Evolutionary conservation across 2,888 invertebrate species (phyloP), one percentile per base, ranked within the genome.

Genomic region (Amphimallon solstitiale): DNA sequence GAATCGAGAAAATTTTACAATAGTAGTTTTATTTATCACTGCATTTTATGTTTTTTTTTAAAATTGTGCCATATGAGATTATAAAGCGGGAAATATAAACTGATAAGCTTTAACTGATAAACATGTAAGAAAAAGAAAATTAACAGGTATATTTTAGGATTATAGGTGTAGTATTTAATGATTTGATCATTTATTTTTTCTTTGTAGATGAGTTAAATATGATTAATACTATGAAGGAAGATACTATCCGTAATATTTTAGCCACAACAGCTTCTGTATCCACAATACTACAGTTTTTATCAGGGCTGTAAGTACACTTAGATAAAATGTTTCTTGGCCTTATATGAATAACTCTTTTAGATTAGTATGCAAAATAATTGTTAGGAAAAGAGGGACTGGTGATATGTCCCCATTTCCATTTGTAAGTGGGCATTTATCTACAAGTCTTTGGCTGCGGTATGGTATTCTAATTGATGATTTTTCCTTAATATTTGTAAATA

Each of bases 281-380:
- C 70, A 94, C 94, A 12, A 87, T 94, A 72, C 82, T 92, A 68
- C 93, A 94, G 78, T 94, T 93, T 86, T 84, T 95, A 73, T 90
- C 94, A 66, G 95, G 95, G 84, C 86, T 88, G 94, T 94, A 87
- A 89, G 92, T 88, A 66, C 56, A 17, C 46, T 62, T 51, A 51
- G 52, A 59, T 40, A 54, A 6, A 17, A 19, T 54, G 29, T 46
- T 63, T 66, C 3, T 56, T 56, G 65, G 59, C 34, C 5, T 38
- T 12, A 40, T 35, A 14, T 59, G 54, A 49, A 59, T 56, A 66
- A 66, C 68, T 45, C 74, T 88, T 87, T 65, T 79, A 93, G 93
- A 45, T 81, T 93, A 65, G 89, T 93, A 38, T 93, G 93, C 79
- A 88, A 86, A 73, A 90, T 91, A 81, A 92, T 91, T 80, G 85